Base-by-base conservation (phyloP, 1,140 invertebrate genomes). In the Prorops nasuta region DNA sequence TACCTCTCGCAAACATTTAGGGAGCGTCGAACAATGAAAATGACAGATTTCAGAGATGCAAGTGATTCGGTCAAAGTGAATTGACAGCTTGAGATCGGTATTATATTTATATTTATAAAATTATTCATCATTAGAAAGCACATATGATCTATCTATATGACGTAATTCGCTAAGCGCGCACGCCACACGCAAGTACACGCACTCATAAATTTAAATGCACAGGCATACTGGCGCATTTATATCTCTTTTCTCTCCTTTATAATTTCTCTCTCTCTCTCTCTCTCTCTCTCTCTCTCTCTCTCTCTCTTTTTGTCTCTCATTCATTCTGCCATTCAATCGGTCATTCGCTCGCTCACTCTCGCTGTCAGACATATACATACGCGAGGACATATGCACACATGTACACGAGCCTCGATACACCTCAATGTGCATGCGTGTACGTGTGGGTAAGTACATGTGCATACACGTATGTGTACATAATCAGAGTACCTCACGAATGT, bases 91-190 rank as follows among this genome's bases (percentile, higher is more conserved):
- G 51, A 67, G 51, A 66, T 70, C 63, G 52, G 61, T 71, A 71
- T 67, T 68, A 71, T 66, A 66, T 63, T 69, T 71, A 71, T 72
- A 73, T 73, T 71, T 72, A 71, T 71, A 71, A 72, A 73, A 72
- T 72, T 73, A 70, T 71, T 64, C 60, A 66, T 71, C 69, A 69
- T 72, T 71, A 70, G 68, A 72, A 72, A 71, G 69, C 69, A 71
- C 68, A 72, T 72, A 69, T 67, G 61, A 72, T 72, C 66, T 71
- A 72, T 66, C 63, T 68, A 65, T 71, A 69, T 67, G 68, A 73
- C 65, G 65, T 72, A 69, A 69, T 64, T 63, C 58, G 64, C 53
- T 59, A 63, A 60, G 54, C 59, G 63, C 63, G 65, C 56, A 60
- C 56, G 58, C 44, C 17, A 40, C 36, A 56, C 35, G 14, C 57